Evolutionary conservation across 53 echinoderm and acorn worm genomes (phyloP), one percentile per base, ranked within the genome.

Genomic region (Luidia sarsii): DNA sequence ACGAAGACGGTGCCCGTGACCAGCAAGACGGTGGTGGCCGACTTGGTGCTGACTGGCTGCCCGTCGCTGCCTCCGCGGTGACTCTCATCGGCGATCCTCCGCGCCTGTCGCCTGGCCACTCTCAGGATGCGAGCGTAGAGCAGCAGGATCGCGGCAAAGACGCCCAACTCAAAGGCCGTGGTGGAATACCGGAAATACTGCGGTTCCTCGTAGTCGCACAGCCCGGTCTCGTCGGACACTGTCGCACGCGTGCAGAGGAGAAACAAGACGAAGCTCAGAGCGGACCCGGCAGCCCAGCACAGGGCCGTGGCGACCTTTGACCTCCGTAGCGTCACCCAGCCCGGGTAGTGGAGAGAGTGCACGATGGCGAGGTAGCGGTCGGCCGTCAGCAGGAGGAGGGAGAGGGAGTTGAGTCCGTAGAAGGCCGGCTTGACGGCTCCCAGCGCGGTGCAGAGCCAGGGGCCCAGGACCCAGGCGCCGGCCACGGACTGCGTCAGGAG

Each of bases 11-110:
- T 38, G 4, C 46, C 69, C 15, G 83, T 83, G 25, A 83, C 48
- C 15, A 83, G 45, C 48, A 83, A 37, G n/a, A 73, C 73, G 13
- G 73, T 56, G 1, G 73, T 73, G 38, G 55, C 55, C 0, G 73
- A 55, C 57, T 54, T 73, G 39, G 55, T 56, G 29, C 57, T 39
- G 54, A 57, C 19, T 24, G 20, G 73, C 16, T 14, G 23, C 8
- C 32, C 60, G 11, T 24, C 55, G 35, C 20, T 34, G 53, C 33
- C 19, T 20, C 35, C 35, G 32, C 50, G 18, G 2, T 18, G 65
- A 65, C 38, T 65, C 65, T 38, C n/a, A 4, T 18, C 37, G 21
- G 65, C 65, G 24, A 65, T 65, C 37, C 39, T n/a, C 2, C 39
- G 65, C 5, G 65, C 65, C 7, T 65, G 65, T 6, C 23, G 39